phyloP scores from a whole-genome alignment of 2,113 vertebrate genomes.

The Muscicapa adusta region DNA sequence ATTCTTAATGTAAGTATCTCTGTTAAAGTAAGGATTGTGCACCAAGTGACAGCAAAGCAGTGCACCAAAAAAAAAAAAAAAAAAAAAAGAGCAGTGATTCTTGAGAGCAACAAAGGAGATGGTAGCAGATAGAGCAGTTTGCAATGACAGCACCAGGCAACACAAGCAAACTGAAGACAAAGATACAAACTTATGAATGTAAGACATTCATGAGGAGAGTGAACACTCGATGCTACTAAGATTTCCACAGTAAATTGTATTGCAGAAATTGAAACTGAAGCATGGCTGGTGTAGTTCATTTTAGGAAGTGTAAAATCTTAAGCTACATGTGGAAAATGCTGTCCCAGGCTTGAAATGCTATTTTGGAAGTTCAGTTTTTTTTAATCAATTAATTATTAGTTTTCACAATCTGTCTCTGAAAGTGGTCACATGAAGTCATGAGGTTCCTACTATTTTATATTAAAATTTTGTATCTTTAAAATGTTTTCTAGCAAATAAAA shows the following conservation, averaged over 20 bases:
- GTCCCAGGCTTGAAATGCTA: not conserved
- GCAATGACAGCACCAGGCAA: not conserved
- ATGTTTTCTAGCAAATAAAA: not conserved
- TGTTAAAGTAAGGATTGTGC: not conserved
- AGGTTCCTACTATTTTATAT: not conserved
- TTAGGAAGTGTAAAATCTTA: not conserved
- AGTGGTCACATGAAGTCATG: not conserved
- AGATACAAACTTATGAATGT: not conserved
- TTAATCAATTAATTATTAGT: not conserved
- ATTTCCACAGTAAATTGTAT: not conserved
- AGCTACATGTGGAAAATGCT: not conserved
- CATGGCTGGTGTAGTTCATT: not conserved
- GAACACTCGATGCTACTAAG: not conserved
- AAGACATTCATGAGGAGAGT: not conserved
- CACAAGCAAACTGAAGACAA: conserved; percentile 11
- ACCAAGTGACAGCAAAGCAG: not conserved
- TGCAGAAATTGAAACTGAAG: not conserved
- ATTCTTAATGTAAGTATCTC: not conserved
- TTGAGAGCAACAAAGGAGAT: conserved; percentile 62
- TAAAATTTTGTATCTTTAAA: not conserved
- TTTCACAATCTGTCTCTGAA: not conserved
- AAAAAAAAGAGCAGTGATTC: not conserved
- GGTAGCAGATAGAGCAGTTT: conserved; percentile 6
- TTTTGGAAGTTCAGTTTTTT: not conserved
- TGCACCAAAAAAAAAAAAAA: not conserved